Evolutionary conservation across 2,113 vertebrate species (phyloP).

Genomic region (Catharus bicknelli): DNA sequence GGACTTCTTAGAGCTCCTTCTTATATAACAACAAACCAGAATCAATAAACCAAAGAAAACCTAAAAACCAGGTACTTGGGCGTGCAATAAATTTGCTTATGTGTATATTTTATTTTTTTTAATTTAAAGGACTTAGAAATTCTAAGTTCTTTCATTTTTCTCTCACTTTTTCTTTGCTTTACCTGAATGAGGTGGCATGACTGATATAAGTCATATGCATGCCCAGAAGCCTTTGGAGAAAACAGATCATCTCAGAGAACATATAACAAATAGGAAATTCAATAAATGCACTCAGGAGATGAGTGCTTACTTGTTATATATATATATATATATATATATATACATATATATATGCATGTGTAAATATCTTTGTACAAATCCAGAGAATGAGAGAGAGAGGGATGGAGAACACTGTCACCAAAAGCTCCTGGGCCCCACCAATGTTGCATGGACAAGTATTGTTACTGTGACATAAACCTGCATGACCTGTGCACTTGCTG

Average conservation of each 20-base stretch:
- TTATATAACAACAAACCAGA: not conserved
- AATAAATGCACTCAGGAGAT: not conserved
- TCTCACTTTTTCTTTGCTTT: not conserved
- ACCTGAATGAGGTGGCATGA: not conserved
- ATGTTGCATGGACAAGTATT: not conserved
- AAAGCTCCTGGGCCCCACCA: no score
- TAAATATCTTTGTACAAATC: not conserved
- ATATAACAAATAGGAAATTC: not conserved
- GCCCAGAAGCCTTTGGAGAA: not conserved
- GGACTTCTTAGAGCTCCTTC: not conserved
- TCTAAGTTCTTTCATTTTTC: not conserved
- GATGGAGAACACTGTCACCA: not conserved
- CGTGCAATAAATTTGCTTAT: not conserved
- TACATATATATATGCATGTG: not conserved
- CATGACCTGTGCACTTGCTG: not conserved
- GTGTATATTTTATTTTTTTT: not conserved
- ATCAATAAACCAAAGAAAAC: not conserved
- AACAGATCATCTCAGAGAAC: not conserved
- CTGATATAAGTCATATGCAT: not conserved
- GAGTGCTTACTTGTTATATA: not conserved
- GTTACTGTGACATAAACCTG: not conserved
- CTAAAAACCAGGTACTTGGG: rapidly evolving
- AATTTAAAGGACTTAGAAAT: not conserved
- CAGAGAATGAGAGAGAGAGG: not conserved
- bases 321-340: no score